phyloP scores from a whole-genome alignment of 2,113 vertebrate genomes.

The Halcyon senegalensis region DNA sequence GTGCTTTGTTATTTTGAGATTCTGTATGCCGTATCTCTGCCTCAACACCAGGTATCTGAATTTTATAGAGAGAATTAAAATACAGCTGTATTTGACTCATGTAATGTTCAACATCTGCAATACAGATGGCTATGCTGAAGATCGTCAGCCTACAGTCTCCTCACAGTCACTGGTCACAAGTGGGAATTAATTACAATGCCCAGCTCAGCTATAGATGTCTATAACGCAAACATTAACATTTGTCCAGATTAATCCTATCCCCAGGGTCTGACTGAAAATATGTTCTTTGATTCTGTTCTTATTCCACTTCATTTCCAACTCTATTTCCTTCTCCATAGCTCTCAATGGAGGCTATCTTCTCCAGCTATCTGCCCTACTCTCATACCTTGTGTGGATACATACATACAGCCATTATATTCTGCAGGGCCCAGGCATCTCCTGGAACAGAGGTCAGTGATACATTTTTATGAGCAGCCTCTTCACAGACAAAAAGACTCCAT shows the following conservation, averaged over 20 bases:
- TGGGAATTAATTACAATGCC: neutral
- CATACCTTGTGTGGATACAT: neutral
- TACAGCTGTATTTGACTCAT: neutral
- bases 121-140: neutral
- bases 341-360: neutral
- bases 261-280: neutral
- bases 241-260: neutral
- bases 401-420: neutral
- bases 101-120: neutral
- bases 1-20: neutral
- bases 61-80: neutral
- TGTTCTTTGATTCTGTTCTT: neutral
- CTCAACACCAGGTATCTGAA: neutral
- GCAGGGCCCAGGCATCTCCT: neutral
- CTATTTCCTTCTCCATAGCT: neutral
- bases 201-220: neutral
- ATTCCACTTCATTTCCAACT: neutral
- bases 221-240: neutral
- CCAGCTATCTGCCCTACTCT: neutral
- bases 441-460: neutral
- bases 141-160: neutral
- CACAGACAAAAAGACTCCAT: neutral
- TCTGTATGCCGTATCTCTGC: neutral
- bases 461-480: neutral
- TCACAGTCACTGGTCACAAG: neutral